These are phyloP conservation scores for Vireo altiloquus DNA, from an alignment of 2,113 vertebrate genomes.

Conservation along the genomic window DNA sequence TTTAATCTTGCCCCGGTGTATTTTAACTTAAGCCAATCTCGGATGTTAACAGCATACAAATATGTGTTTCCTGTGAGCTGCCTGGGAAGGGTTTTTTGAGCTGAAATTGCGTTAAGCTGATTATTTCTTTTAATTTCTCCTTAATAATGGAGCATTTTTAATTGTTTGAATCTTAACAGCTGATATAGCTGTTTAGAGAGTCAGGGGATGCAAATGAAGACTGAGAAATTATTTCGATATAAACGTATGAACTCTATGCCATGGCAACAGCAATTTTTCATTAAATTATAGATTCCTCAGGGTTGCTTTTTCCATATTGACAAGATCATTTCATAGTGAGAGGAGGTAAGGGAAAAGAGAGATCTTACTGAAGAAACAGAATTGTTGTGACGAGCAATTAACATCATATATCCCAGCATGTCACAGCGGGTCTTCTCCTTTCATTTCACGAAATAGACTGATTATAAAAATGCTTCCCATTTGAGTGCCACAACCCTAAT, in stretches of 20 bases:
- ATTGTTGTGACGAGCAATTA: conserved; percentile 32
- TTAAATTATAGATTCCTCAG: conserved; percentile 40
- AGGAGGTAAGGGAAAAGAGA: conserved; percentile 16
- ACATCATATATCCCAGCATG: conserved; percentile 45
- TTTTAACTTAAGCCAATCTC: conserved; percentile 26
- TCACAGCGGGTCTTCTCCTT: conserved; percentile 45
- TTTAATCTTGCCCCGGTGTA: not conserved
- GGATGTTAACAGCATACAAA: conserved; percentile 22
- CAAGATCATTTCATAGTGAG: conserved; percentile 69
- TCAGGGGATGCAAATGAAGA: not conserved
- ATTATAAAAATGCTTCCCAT: conserved; percentile 32
- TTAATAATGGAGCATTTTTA: conserved; percentile 20
- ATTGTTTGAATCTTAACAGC: conserved; percentile 17
- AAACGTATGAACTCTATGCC: conserved; percentile 44
- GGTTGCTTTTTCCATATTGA: conserved; percentile 71
- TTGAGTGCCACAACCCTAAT: not conserved
- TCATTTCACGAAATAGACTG: not conserved
- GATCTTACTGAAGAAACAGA: conserved; percentile 2
- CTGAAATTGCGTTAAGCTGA: conserved; percentile 6
- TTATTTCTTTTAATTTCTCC: conserved; percentile 18
- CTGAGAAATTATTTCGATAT: not conserved
- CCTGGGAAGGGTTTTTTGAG: not conserved
- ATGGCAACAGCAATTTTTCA: conserved; percentile 68
- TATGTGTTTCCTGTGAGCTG: not conserved
- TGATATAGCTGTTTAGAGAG: not conserved